phyloP scores from a whole-genome alignment of 2,113 vertebrate genomes.

The Grus americana region DNA sequence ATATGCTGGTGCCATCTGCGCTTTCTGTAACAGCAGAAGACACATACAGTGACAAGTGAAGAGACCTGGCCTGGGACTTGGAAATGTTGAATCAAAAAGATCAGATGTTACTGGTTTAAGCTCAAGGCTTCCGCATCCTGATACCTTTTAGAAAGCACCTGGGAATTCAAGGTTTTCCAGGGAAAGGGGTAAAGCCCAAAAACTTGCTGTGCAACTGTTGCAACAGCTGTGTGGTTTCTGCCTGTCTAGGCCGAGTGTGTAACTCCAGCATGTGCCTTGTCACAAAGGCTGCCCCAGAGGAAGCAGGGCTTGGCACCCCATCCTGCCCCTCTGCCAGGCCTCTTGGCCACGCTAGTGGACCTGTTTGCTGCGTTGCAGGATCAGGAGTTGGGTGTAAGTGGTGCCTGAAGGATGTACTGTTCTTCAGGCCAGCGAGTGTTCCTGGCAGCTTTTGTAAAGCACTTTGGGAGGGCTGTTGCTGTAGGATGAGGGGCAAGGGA shows the following conservation, averaged over 20 bases:
- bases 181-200: background rate
- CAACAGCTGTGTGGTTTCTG: background rate
- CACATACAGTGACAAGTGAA: background rate
- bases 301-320: background rate
- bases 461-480: background rate
- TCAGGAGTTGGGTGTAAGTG: background rate
- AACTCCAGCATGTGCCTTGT: background rate
- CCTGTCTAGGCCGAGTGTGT: background rate
- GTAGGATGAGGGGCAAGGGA: background rate
- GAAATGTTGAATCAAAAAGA: background rate
- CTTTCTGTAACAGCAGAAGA: background rate
- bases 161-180: background rate
- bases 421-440: background rate
- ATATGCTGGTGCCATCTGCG: background rate
- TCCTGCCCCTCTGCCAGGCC: background rate
- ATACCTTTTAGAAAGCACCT: background rate
- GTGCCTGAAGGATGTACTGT: background rate
- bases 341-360: background rate
- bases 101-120: background rate
- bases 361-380: background rate
- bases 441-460: background rate
- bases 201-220: background rate
- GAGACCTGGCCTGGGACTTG: background rate
- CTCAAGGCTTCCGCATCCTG: background rate
- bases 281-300: background rate